Percentiles rank a stretch among this genome's conserved stretches.
Conservation (phyloP, 2,113 vertebrate genomes). For the Ciconia maguari region DNA sequence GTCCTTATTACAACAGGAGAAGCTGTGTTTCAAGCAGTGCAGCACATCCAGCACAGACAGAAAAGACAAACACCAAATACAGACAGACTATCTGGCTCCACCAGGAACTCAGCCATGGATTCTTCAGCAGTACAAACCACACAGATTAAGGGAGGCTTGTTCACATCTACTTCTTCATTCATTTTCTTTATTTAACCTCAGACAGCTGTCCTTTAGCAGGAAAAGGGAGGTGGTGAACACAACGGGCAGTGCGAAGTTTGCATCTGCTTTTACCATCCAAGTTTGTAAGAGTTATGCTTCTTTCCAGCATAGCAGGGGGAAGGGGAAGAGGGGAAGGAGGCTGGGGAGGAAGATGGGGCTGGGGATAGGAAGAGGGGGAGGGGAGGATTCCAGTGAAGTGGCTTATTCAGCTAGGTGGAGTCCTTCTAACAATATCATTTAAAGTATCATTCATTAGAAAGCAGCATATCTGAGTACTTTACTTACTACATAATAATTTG, state of each 20-base stretch:
- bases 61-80: not conserved
- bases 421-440: not conserved
- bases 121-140: not conserved
- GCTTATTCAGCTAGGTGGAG: not conserved
- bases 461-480: not conserved
- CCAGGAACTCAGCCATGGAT: not conserved
- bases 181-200: not conserved
- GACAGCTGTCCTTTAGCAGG: not conserved
- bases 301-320: not conserved
- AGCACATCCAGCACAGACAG: not conserved
- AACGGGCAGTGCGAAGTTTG: not conserved
- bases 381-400: not conserved
- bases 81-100: not conserved
- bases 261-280: not conserved
- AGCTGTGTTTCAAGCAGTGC: not conserved
- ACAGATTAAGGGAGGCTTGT: not conserved
- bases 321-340: not conserved
- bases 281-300: not conserved
- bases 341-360: not conserved
- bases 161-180: not conserved
- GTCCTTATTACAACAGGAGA: not conserved
- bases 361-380: not conserved
- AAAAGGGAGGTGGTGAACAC: not conserved
- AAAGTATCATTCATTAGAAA: not conserved
- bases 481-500: not conserved